phyloP scores from a whole-genome alignment of 1,140 invertebrate species.

The Ylistrum balloti region DNA sequence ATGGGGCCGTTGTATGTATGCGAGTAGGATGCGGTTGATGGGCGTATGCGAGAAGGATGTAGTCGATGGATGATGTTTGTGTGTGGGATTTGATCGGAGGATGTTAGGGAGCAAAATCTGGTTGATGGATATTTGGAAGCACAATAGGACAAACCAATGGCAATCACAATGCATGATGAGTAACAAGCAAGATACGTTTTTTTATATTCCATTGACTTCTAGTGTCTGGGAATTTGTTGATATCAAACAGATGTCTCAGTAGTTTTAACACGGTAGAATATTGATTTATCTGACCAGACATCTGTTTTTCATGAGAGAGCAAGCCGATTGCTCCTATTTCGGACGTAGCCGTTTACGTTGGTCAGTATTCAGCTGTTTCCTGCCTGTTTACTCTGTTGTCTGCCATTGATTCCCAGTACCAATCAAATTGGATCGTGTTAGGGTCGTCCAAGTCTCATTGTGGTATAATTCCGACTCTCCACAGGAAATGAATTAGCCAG shows the following conservation, averaged over 20 bases:
- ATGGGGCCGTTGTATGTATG: no score
- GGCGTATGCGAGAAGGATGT: no score
- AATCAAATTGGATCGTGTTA: neutral
- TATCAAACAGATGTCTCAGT: neutral
- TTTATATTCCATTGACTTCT: neutral
- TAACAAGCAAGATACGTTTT: no score
- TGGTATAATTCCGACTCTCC: neutral
- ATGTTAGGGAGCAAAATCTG: neutral
- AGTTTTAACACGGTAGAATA: neutral
- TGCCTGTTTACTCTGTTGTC: neutral
- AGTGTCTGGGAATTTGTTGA: neutral
- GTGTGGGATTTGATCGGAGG: neutral
- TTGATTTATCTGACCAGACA: neutral
- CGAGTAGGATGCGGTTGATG: no score
- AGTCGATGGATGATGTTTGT: neutral
- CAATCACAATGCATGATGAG: no score
- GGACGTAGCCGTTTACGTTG: neutral
- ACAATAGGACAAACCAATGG: neutral
- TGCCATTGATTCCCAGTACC: neutral
- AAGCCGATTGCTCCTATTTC: neutral
- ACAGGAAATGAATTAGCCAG: neutral
- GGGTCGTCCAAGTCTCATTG: neutral
- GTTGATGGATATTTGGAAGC: neutral
- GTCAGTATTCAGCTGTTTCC: conserved; percentile 37
- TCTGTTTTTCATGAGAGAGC: neutral